phyloP scores from a whole-genome alignment of 1,140 invertebrate species.

The Drosophila asahinai region DNA sequence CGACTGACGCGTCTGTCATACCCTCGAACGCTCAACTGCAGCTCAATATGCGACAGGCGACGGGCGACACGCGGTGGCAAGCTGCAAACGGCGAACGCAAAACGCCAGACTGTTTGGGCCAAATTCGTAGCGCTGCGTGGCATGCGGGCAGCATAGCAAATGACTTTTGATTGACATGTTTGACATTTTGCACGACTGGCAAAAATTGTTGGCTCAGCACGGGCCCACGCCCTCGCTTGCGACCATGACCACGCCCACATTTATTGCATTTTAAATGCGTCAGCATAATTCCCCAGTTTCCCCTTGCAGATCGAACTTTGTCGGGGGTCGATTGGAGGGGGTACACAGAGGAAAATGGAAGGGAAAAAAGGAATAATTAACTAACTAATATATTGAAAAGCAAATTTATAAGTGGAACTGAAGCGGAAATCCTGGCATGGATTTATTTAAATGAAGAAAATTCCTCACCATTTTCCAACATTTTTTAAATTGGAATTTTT shows the following conservation, averaged over 20 bases:
- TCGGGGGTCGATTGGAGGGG: not conserved
- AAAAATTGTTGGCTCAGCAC: constrained; percentile 64
- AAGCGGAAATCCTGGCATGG: not conserved
- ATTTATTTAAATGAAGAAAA: not conserved
- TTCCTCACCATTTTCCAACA: not conserved
- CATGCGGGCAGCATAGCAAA: constrained; percentile 62
- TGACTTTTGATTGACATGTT: constrained; percentile 83
- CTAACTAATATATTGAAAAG: no score
- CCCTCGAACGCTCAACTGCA: constrained; percentile 39
- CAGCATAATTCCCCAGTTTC: constrained; percentile 71
- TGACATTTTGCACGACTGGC: constrained; percentile 79
- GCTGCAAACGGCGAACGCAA: constrained; percentile 1
- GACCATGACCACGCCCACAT: constrained; percentile 31
- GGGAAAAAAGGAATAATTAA: no score
- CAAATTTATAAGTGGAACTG: not conserved
- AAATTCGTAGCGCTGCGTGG: constrained; percentile 56
- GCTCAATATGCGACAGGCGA: constrained; percentile 34
- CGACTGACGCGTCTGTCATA: constrained; percentile 62
- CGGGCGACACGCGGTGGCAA: constrained; percentile 2
- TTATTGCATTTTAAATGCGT: constrained; percentile 78
- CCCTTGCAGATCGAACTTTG: constrained; percentile 41
- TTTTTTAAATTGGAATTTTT: not conserved
- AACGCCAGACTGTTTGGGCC: constrained; percentile 41
- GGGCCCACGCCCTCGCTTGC: constrained; percentile 4
- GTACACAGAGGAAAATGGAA: not conserved